Base-by-base conservation (phyloP, 2,888 invertebrate genomes). In the Caenorhabditis imperialis region DNA sequence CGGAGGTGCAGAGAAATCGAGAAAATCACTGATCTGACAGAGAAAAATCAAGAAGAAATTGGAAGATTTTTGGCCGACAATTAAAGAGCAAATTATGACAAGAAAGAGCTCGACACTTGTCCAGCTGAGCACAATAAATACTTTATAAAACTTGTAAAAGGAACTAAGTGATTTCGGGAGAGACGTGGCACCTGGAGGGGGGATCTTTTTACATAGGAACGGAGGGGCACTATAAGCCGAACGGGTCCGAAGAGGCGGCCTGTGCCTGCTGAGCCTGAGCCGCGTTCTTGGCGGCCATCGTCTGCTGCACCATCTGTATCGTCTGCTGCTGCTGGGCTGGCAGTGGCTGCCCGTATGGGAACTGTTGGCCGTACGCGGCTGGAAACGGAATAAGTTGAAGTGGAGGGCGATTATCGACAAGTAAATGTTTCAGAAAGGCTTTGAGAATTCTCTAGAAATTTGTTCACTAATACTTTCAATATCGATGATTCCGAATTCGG, bases 191-290 rank as follows among this genome's bases (percentile, higher is more conserved):
- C 30, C 30, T 30, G 30, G 30, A 10, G 20, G 37, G 25, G 37
- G 30, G 25, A 10, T 53, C 5, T 63, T 63, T 63, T 63, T 47
- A 63, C 54, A 63, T 47, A 12, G 6, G 25, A 47, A 27, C n/a
- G 7, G n/a, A 25, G 37, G 12, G 22, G 18, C 16, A 33, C 37
- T 63, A 61, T 58, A 51, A 60, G 30, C 70, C 70, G 40, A 72
- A 72, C 37, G 71, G 76, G 51, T 72, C 76, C 14, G 38, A 35
- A 4, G 67, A 35, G 25, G 61, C 42, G 18, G 53, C 51, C 35
- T 77, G 76, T 0, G 65, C 65, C 25, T 72, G 77, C 42, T 74
- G 69, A 18, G 51, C 57, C 40, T 77, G 77, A n/a, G 58, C 58
- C 2, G 55, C 60, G 12, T 57, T 62, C 45, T 69, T 53, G 2